phyloP scores from a whole-genome alignment of 2,113 vertebrate species.

The Felis catus region F.catus_Fca126_mat1.0 CM031421.1:106041501-106042000 shows the following conservation, averaged over 20 bases:
- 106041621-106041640: neutral
- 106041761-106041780: neutral
- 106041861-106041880: neutral
- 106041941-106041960: neutral
- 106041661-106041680: neutral
- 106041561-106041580: neutral
- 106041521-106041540: neutral
- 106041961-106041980: neutral
- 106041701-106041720: neutral
- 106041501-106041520: neutral
- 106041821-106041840: neutral
- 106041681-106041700: neutral
- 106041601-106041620: neutral
- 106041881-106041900: neutral
- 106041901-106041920: neutral
- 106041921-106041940: no score
- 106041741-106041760: neutral
- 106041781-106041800: neutral
- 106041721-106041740: neutral
- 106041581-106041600: neutral
- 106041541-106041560: neutral
- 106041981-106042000: neutral
- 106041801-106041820: conserved; percentile 4
- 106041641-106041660: neutral
- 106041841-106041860: neutral